Evolutionary conservation across 2,797 vertebrate species (phyloP), one percentile per base, ranked within the genome.

Genomic region (Antennarius maculatus): DNA sequence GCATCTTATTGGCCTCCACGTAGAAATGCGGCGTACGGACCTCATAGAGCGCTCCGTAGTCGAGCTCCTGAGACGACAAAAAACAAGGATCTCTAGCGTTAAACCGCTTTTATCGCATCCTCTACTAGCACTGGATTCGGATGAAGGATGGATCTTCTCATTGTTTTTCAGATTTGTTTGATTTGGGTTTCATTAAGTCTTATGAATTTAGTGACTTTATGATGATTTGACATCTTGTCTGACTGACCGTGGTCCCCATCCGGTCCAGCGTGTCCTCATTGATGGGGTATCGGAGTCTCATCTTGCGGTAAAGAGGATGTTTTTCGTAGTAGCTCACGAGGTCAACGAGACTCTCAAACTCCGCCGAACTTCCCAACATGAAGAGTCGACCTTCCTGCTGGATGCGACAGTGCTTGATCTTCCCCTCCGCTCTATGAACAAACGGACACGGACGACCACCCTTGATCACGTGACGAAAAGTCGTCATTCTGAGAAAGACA

Each of bases 391-490:
- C 96, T 71, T 98, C 97, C 91, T 98, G 96, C 90, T 96, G 96
- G 71, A 99, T 96, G 0, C 97, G 94, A 66, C 97, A 99, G 85
- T 99, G 97, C 74, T 99, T 98, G 92, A 99, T 99, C 93, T 99
- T 98, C 23, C 97, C 97, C 86, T 98, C 97, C 0, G 97, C 97
- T 82, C 96, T 97, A 29, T 3, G 29, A 2, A 41, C 15, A 10
- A 6, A 57, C 23, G 23, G 23, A 23, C 23, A 23, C 23, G 23
- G 29, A 54, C 6, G 1, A 3, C 10, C n/a, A 5, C 6, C 5
- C 12, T 50, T 7, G 12, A 2, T 13, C 17, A 27, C 12, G 1
- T 23, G 16, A 49, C 3, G n/a, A 28, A 13, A 6, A 8, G 5
- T 34, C 4, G 5, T 34, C 31, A 34, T 8, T 6, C 31, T 34